Base-by-base conservation (phyloP, 2,797 vertebrate genomes). In the Furcifer pardalis region DNA sequence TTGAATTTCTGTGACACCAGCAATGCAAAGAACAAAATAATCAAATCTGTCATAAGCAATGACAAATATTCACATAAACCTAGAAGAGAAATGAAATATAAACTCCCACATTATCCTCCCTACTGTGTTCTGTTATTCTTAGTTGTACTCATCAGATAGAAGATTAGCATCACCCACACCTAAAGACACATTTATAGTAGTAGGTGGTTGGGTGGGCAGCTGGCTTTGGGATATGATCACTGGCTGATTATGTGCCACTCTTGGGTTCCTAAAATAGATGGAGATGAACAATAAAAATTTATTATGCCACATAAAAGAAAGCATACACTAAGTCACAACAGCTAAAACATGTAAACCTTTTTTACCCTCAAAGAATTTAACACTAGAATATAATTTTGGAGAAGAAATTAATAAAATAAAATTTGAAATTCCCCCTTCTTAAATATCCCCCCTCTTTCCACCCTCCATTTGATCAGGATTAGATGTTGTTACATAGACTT, bases 61-160 rank as follows among this genome's bases (percentile, higher is more conserved):
- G 52, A 86, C 56, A 82, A 82, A 77, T 3, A 60, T 52, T 77
- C 74, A 62, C 65, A 82, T 81, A 86, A 86, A 86, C 77, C 65
- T 23, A 49, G 35, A 82, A 72, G 32, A 71, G 42, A 56, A 63
- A 86, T 86, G 66, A 82, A 86, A 77, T 71, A 77, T 82, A 73
- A 82, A 81, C 74, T 82, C 74, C 73, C 73, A 81, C 73, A 86
- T 76, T 44, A 35, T 81, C 65, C 40, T 86, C 62, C 66, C 79
- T 72, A 56, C 79, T 86, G 63, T 69, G 77, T 86, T 56, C 73
- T 86, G 66, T 82, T 86, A 86, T 77, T 82, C 77, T 25, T 63
- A 49, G 17, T 86, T 86, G n/a, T 72, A 52, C 79, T 77, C 65
- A 82, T 82, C 79, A 40, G 56, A 71, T 68, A 86, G 21, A 32